A percentile compares a stretch with the other conserved stretches of the same genome.
Conservation (phyloP, 2,797 vertebrate species). For the Labroides dimidiatus region DNA sequence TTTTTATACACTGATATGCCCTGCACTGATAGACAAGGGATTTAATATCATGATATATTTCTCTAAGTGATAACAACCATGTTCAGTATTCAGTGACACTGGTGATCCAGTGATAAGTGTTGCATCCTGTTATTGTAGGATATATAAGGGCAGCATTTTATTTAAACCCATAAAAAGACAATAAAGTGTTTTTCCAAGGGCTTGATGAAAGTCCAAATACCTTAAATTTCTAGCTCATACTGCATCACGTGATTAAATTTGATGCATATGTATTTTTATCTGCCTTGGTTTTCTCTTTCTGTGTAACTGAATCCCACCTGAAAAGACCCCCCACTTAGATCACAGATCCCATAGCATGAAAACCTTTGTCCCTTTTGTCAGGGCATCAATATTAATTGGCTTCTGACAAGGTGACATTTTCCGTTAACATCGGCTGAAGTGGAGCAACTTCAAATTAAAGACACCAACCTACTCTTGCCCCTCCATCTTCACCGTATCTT, state of each 20-base stretch:
- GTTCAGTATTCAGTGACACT: background rate
- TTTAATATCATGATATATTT: background rate
- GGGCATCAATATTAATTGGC: constrained; percentile 66
- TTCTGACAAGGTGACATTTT: constrained; percentile 70
- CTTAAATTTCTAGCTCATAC: constrained; percentile 15
- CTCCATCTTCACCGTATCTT: constrained; percentile 10
- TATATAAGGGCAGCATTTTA: background rate
- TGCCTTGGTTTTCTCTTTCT: constrained; percentile 25
- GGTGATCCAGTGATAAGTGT: background rate
- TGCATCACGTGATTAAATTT: constrained; percentile 27
- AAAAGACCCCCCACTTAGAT: constrained; percentile 23
- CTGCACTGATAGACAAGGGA: constrained; percentile 11
- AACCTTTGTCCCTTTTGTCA: constrained; percentile 58
- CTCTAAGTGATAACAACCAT: background rate
- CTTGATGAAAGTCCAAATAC: background rate
- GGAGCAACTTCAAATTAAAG: constrained; percentile 25
- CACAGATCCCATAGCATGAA: constrained; percentile 56
- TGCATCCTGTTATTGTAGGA: background rate
- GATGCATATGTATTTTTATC: constrained; percentile 30
- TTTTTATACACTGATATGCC: constrained; percentile 1
- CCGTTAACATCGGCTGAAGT: constrained; percentile 46
- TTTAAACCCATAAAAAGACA: background rate
- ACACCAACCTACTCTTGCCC: background rate
- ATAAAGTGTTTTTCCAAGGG: background rate
- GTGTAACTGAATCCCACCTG: constrained; percentile 46